Evolutionary conservation across 1,140 invertebrate species (phyloP).

Genomic region (Apis cerana): DNA sequence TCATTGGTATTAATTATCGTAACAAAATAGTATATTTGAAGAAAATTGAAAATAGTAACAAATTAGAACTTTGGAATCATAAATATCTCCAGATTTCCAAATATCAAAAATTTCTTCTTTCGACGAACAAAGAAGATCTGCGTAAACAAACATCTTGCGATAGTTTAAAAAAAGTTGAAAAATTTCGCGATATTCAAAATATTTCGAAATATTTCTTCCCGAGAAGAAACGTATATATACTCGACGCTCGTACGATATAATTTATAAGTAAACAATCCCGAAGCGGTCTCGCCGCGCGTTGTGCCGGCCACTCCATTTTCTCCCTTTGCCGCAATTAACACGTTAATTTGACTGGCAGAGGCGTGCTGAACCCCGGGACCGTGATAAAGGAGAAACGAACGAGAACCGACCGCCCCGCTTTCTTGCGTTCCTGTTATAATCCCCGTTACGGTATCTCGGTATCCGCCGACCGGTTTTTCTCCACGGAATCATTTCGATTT

Average conservation of each 20-base stretch:
- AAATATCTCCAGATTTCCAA: too few relatives aligned
- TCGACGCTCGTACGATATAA: neutral
- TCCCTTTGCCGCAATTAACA: slow-evolving; percentile 47
- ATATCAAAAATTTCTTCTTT: too few relatives aligned
- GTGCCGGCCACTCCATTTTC: slow-evolving; percentile 22
- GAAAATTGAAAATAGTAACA: too few relatives aligned
- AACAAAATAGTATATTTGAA: too few relatives aligned
- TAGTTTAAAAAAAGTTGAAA: too few relatives aligned
- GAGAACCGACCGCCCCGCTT: slow-evolving; percentile 24
- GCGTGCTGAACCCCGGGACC: slow-evolving; percentile 31
- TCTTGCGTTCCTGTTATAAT: slow-evolving; percentile 42
- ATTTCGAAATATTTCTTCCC: too few relatives aligned
- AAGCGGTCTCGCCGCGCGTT: slow-evolving; percentile 6
- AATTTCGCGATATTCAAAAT: too few relatives aligned
- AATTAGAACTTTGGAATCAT: too few relatives aligned
- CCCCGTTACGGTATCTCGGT: slow-evolving; percentile 40
- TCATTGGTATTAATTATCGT: too few relatives aligned
- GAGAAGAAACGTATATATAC: too few relatives aligned
- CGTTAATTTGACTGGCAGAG: slow-evolving; percentile 52
- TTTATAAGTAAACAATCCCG: slow-evolving; percentile 14
- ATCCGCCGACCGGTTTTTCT: slow-evolving; percentile 35
- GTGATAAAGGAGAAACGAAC: slow-evolving; percentile 50
- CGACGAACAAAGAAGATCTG: too few relatives aligned
- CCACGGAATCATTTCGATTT: slow-evolving; percentile 41
- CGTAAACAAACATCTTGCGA: too few relatives aligned